Evolutionary conservation across 2,888 invertebrate genomes (phyloP), one percentile per base, ranked within the genome.

Genomic region (Pediacus dermestoides): DNA sequence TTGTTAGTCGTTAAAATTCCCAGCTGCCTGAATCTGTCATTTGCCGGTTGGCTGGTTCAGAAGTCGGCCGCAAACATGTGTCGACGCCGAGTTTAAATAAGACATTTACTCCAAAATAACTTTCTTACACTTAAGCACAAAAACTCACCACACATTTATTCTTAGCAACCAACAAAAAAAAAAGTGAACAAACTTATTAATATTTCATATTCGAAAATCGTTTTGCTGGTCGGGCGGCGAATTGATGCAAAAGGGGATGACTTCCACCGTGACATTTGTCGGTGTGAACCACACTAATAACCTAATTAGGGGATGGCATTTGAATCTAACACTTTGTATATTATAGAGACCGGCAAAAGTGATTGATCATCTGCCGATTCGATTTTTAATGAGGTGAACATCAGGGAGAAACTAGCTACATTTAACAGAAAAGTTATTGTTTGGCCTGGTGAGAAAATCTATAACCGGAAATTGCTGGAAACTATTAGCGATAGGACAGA

Each of bases 1-100:
- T 70, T 70, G 70, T 70, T 70, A 69, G 70, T 70, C 70, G 70
- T 70, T 70, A 70, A 70, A 68, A 70, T 70, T 70, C 70, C 62
- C 70, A 70, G 70, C 70, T 70, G 70, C 63, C 63, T 63, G 57
- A 55, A 66, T 67, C 64, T 67, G 68, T 70, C 69, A 68, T 68
- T 70, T 68, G 67, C 57, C 66, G 70, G 50, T 68, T 64, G 66
- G 67, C 62, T 65, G 66, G 61, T 66, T 67, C 65, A 66, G 66
- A 66, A 69, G 61, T 67, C 69, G 65, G 57, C 65, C 67, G 66
- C 65, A 62, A 67, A 70, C 70, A 68, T 60, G 61, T 66, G 65
- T 64, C 52, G 53, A 45, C 55, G 48, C 37, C 39, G 53, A 25
- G 37, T 40, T 37, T 50, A 48, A 50, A 50, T 50, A 46, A 50